A percentile compares a stretch with the other conserved stretches of the same genome.
These are phyloP conservation scores for Drosophila insularis DNA, from an alignment of 1,140 invertebrate species.

Conservation along the genomic window DNA sequence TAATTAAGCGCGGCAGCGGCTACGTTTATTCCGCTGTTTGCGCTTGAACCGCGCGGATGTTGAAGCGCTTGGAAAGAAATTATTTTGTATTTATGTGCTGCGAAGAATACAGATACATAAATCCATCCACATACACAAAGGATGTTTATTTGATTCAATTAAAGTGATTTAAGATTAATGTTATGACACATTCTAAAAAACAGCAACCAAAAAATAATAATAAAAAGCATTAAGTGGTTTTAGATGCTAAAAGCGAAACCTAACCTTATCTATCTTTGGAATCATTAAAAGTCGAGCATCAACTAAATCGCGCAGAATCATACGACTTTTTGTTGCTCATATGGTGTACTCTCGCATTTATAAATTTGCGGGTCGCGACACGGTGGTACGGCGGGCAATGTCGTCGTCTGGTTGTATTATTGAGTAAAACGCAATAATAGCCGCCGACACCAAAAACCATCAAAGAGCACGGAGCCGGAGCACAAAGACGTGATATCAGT, in stretches of 20 bases:
- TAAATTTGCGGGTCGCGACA: slow-evolving; percentile 64
- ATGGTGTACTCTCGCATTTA: slow-evolving; percentile 17
- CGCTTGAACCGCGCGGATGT: slow-evolving; percentile 59
- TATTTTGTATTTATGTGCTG: slow-evolving; percentile 21
- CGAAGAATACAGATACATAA: slow-evolving; percentile 33
- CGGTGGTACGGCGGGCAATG: slow-evolving; percentile 33
- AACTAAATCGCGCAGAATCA: slow-evolving; percentile 60
- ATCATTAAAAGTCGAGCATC: slow-evolving; percentile 39
- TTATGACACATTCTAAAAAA: slow-evolving; percentile 14
- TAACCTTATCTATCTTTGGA: slow-evolving; percentile 29
- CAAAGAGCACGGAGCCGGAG: slow-evolving; percentile 34
- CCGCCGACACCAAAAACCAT: slow-evolving; percentile 32
- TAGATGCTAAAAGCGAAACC: slow-evolving; percentile 28
- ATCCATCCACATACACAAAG: slow-evolving; percentile 38
- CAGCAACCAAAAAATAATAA: not conserved
- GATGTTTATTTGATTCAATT: slow-evolving; percentile 49
- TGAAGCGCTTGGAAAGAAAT: slow-evolving; percentile 29
- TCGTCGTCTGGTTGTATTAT: slow-evolving; percentile 68
- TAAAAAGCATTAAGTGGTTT: not conserved
- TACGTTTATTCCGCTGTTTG: slow-evolving; percentile 63
- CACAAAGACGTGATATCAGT: slow-evolving; percentile 7
- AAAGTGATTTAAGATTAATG: slow-evolving; percentile 27
- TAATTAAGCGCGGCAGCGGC: slow-evolving; percentile 72
- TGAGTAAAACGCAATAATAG: slow-evolving; percentile 69
- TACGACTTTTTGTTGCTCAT: slow-evolving; percentile 68